These are phyloP conservation scores for Orthonychiurus folsomi DNA, from an alignment of 2,888 invertebrate genomes.

Conservation along the genomic window DNA sequence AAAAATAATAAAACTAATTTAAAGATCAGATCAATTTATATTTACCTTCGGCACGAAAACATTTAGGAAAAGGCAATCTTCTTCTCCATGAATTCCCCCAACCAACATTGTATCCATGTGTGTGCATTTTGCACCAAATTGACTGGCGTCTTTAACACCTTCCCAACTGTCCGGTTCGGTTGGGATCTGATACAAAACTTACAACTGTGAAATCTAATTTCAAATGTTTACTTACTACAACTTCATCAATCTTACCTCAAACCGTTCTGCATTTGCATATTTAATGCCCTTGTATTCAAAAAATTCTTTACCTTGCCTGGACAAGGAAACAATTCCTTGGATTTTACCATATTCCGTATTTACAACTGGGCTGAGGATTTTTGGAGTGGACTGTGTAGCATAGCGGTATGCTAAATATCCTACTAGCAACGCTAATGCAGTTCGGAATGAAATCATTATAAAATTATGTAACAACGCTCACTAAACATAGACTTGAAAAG, in stretches of 20 bases:
- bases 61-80: constrained; percentile 26
- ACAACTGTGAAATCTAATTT: not conserved
- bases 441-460: too few species aligned
- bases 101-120: constrained; percentile 20
- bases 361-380: constrained; percentile 17
- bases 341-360: constrained; percentile 20
- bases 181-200: constrained; percentile 19
- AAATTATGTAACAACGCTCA: too few species aligned
- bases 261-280: constrained; percentile 14
- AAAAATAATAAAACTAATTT: too few species aligned
- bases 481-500: too few species aligned
- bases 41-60: constrained; percentile 21
- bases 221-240: not conserved
- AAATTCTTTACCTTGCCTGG: constrained; percentile 24
- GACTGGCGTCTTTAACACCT: constrained; percentile 23
- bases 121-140: constrained; percentile 18
- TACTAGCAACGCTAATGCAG: not conserved
- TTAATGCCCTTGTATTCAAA: constrained; percentile 22
- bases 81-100: constrained; percentile 21
- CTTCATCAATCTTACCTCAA: not conserved
- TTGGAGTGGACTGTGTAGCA: not conserved
- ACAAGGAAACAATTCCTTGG: constrained; percentile 23
- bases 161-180: constrained; percentile 25
- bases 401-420: not conserved
- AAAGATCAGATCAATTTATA: too few species aligned